Percentiles rank a stretch among this genome's conserved stretches.
Conservation (phyloP, 2,113 vertebrate genomes). For the Hassar affinis region DNA sequence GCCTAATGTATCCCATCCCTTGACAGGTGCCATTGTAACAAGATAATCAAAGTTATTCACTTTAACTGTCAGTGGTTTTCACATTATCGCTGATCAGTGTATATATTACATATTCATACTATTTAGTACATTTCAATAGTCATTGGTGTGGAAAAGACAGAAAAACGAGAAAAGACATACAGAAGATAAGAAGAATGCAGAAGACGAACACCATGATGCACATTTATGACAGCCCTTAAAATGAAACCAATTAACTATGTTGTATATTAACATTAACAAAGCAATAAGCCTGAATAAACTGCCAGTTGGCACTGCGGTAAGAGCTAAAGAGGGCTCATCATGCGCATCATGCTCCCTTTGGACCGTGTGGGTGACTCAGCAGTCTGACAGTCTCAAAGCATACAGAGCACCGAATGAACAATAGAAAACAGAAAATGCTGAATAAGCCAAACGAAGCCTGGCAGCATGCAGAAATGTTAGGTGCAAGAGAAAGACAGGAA, state of each 20-base stretch:
- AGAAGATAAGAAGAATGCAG: background rate
- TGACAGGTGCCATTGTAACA: no score
- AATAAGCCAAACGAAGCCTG: background rate
- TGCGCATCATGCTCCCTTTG: background rate
- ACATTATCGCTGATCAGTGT: no score
- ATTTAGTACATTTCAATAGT: no score
- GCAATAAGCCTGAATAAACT: background rate
- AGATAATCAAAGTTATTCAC: no score
- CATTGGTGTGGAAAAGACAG: background rate
- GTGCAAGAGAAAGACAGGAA: background rate
- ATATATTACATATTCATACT: no score
- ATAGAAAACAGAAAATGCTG: background rate
- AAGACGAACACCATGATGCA: background rate
- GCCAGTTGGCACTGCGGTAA: conserved; percentile 50
- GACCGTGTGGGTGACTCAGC: conserved; percentile 1
- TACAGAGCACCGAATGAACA: background rate
- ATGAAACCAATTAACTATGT: background rate
- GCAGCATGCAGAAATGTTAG: background rate
- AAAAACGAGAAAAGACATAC: background rate
- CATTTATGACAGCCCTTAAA: background rate
- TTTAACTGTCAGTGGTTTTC: no score
- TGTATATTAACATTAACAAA: background rate
- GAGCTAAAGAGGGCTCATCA: background rate
- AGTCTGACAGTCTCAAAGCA: background rate
- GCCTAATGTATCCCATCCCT: no score